phyloP scores from a whole-genome alignment of 2,797 vertebrate species.

The Jordanella pulchra region DNA sequence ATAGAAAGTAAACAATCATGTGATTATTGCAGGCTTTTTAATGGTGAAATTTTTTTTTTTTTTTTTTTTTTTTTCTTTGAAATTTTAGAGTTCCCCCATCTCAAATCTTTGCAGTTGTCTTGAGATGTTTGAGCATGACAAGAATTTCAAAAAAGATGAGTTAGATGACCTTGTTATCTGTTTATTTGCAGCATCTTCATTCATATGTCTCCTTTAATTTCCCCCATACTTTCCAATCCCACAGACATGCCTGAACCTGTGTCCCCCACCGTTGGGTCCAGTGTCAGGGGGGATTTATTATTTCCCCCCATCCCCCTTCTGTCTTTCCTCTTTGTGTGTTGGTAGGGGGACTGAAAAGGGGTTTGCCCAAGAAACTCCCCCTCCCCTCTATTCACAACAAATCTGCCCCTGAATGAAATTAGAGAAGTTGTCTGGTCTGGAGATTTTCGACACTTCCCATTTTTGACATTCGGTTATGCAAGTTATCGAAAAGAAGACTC shows the following conservation, averaged over 20 bases:
- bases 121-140: not conserved
- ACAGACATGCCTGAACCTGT: slow-evolving; percentile 59
- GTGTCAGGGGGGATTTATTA: slow-evolving; percentile 58
- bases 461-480: not conserved
- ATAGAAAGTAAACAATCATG: slow-evolving; percentile 11
- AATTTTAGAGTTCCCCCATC: slow-evolving; percentile 8
- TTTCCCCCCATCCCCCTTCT: slow-evolving; percentile 33
- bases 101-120: slow-evolving; percentile 7
- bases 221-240: not conserved
- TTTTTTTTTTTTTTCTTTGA: not conserved
- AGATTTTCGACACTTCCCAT: slow-evolving; percentile 14
- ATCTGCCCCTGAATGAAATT: slow-evolving; percentile 18
- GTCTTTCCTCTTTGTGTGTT: slow-evolving; percentile 43
- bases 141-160: not conserved
- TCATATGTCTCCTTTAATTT: not conserved
- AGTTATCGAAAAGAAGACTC: not conserved
- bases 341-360: slow-evolving; percentile 43
- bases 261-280: slow-evolving; percentile 31
- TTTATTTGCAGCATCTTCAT: not conserved
- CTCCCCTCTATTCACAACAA: slow-evolving; percentile 36
- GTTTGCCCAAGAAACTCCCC: slow-evolving; percentile 44
- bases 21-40: slow-evolving; percentile 17
- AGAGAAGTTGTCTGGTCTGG: not conserved
- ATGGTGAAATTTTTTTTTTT: slow-evolving; percentile 10
- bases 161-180: too few species aligned